Evolutionary conservation across 2,113 vertebrate genomes (phyloP).

Genomic region (Cricetomys ansorgei): DNA sequence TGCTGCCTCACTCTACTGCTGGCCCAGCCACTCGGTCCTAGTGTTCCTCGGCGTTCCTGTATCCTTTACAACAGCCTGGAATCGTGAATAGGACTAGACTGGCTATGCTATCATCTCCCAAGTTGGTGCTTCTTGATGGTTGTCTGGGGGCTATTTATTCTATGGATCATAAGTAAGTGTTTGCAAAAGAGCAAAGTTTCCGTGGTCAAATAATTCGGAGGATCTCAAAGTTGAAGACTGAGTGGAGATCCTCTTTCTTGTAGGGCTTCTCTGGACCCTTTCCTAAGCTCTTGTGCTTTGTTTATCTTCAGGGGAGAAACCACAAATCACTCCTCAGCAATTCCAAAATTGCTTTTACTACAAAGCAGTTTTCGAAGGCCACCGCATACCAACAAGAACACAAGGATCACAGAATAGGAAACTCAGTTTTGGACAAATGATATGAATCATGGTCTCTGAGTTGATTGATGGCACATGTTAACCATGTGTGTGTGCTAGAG

Average conservation of each 20-base stretch:
- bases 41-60: not conserved
- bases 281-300: not conserved
- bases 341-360: not conserved
- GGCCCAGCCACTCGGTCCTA: not conserved
- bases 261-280: not conserved
- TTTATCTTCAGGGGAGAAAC: not conserved
- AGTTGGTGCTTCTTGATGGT: not conserved
- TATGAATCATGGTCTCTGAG: not conserved
- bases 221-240: not conserved
- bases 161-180: not conserved
- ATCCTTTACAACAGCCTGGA: not conserved
- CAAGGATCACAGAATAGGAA: not conserved
- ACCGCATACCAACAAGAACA: not conserved
- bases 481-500: not conserved
- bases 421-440: not conserved
- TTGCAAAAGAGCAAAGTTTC: not conserved
- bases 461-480: not conserved
- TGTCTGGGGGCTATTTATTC: not conserved
- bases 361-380: not conserved
- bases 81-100: not conserved
- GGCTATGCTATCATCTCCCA: not conserved
- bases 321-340: not conserved
- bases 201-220: not conserved
- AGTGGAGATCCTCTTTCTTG: not conserved
- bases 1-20: not conserved